These are phyloP conservation scores for Buathra laborator DNA, from an alignment of 2,888 invertebrate species.

Conservation along the genomic window DNA sequence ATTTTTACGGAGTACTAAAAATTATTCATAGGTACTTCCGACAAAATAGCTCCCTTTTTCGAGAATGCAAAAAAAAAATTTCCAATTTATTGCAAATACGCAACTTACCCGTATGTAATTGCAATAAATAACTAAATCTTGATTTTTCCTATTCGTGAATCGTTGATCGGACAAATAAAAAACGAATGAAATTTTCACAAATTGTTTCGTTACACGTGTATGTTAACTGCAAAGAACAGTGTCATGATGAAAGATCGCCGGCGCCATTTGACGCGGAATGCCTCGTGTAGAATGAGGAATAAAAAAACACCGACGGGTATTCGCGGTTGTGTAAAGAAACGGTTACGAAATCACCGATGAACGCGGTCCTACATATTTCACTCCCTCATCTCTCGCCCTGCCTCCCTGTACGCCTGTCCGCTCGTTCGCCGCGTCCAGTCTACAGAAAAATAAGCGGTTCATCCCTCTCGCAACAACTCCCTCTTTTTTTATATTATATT, in stretches of 20 bases:
- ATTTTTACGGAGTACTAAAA: too few relatives aligned
- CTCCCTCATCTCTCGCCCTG: conserved; percentile 30
- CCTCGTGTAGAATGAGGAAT: conserved; percentile 20
- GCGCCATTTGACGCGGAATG: not conserved
- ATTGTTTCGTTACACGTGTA: not conserved
- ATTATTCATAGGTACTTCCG: too few relatives aligned
- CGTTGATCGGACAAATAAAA: conserved; percentile 1
- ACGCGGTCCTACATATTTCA: conserved; percentile 56
- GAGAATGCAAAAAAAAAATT: too few relatives aligned
- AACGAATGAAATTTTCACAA: not conserved
- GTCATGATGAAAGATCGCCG: not conserved
- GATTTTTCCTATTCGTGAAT: not conserved
- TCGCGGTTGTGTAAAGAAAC: conserved; percentile 50
- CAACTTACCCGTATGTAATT: too few relatives aligned
- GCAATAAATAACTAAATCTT: too few relatives aligned
- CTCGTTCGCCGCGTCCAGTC: not conserved
- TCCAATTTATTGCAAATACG: too few relatives aligned
- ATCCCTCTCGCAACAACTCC: conserved; percentile 23
- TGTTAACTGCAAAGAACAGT: not conserved
- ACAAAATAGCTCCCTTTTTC: too few relatives aligned
- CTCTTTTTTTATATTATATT: conserved; percentile 39
- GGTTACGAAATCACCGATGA: conserved; percentile 51
- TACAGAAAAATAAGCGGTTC: conserved; percentile 35
- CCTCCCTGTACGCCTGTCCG: conserved; percentile 14
- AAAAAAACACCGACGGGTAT: conserved; percentile 44